Evolutionary conservation across 2,797 vertebrate genomes (phyloP), one percentile per base, ranked within the genome.

Genomic region (Clarias pachynema): DNA sequence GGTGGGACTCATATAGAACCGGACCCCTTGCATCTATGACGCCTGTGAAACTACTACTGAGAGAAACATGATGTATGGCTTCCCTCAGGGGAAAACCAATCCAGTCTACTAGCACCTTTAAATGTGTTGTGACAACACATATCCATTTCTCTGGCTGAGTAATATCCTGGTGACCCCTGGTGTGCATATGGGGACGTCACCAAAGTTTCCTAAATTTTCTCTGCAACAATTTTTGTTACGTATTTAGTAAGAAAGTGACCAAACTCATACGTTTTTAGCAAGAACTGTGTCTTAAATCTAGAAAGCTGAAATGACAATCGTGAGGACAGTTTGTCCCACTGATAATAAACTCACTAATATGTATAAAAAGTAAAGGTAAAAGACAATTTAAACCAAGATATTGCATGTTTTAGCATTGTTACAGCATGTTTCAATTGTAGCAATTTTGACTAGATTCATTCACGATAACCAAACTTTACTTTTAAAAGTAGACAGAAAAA

Each of bases 21-120:
- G 75, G 29, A 88, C 57, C 85, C 82, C 69, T 44, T 44, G 83
- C 83, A 63, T 82, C 78, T 82, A 72, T 88, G 89, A 88, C 16
- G 26, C 56, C n/a, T 83, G 79, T 68, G 26, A 69, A 63, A 57
- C 40, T 82, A 74, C 73, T 70, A 62, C 87, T 86, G 87, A 70
- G 84, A 73, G 65, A 85, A 53, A 37, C 7, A 66, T 66, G 26
- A 63, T 68, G 59, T 29, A 70, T 66, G n/a, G 74, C 66, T 75
- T 65, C 66, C 79, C 65, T 80, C 74, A 73, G 69, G 60, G 75
- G 57, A 10, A 62, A 66, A 69, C 68, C 66, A 63, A 79, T 53
- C 26, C 60, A 83, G 81, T 73, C 59, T 60, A 65, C n/a, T 8
- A 69, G 49, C 75, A 69, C 12, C 49, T 9, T 72, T 31, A 77